These are phyloP conservation scores for Anoplius nigerrimus DNA, from an alignment of 2,888 invertebrate genomes.

Conservation along the genomic window DNA sequence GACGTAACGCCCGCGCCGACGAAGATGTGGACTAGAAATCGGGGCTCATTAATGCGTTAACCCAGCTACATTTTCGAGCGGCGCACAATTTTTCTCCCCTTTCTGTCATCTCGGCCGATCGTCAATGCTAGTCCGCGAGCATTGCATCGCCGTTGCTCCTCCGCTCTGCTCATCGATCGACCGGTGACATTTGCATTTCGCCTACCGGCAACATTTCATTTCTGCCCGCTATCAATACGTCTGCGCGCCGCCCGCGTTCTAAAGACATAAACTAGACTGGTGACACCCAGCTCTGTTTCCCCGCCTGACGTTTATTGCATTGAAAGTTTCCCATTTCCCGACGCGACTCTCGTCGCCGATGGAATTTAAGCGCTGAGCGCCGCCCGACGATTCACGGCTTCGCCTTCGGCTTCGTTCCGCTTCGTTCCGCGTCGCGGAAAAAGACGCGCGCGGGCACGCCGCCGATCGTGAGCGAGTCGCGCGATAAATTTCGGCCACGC, in stretches of 20 bases:
- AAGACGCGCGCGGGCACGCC: neutral
- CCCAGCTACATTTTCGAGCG: neutral
- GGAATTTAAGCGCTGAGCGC: neutral
- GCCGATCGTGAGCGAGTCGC: no score
- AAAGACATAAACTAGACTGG: neutral
- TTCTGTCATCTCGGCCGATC: neutral
- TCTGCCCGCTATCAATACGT: neutral
- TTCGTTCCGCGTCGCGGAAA: neutral
- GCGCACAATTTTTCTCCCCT: neutral
- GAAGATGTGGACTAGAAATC: neutral
- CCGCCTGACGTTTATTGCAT: no score
- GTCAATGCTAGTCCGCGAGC: neutral
- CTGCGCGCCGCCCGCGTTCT: neutral
- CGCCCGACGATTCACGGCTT: conserved; percentile 1
- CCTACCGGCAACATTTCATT: neutral
- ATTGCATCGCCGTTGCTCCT: neutral
- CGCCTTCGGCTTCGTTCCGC: neutral
- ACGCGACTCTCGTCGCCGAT: neutral
- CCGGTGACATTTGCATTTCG: no score
- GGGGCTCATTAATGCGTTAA: neutral
- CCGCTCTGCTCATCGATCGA: no score
- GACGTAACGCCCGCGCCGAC: conserved; percentile 21
- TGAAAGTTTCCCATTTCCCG: no score
- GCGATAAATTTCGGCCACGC: conserved; percentile 8
- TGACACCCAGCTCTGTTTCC: no score